Percentiles rank a stretch among this genome's conserved stretches.
phyloP scores from a whole-genome alignment of 2,888 invertebrate genomes.

The Agonopterix alstromeriana region DNA sequence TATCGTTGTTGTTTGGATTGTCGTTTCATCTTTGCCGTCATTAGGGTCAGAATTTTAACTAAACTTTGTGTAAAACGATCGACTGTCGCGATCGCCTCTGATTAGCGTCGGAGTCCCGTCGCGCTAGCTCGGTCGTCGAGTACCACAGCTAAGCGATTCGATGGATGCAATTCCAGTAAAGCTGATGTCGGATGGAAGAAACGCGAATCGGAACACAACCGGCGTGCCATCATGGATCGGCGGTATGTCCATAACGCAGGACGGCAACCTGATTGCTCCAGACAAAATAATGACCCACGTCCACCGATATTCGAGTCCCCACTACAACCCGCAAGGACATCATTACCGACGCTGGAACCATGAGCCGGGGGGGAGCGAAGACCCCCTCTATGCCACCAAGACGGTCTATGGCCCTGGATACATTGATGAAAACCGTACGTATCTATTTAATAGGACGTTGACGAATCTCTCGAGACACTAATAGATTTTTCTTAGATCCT shows the following conservation, averaged over 20 bases:
- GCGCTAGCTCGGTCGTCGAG: slow-evolving; percentile 59
- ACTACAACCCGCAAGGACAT: slow-evolving; percentile 70
- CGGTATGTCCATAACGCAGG: slow-evolving; percentile 73
- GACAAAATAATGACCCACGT: slow-evolving; percentile 72
- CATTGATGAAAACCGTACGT: slow-evolving; percentile 75
- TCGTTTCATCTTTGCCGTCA: slow-evolving; percentile 44
- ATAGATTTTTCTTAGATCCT: slow-evolving; percentile 4
- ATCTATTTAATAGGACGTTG: slow-evolving; percentile 39
- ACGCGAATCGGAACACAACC: slow-evolving; percentile 59
- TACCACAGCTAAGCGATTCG: slow-evolving; percentile 67
- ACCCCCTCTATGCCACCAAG: slow-evolving; percentile 73
- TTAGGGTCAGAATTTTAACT: slow-evolving; percentile 44
- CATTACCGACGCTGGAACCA: slow-evolving; percentile 71
- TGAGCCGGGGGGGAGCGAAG: slow-evolving; percentile 71
- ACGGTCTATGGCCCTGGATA: slow-evolving; percentile 74
- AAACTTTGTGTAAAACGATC: slow-evolving; percentile 46
- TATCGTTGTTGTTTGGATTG: slow-evolving; percentile 54
- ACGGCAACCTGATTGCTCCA: slow-evolving; percentile 70
- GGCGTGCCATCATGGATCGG: slow-evolving; percentile 70
- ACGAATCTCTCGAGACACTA: slow-evolving; percentile 24
- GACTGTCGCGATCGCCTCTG: slow-evolving; percentile 47
- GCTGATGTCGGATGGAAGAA: slow-evolving; percentile 71
- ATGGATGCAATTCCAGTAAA: slow-evolving; percentile 75
- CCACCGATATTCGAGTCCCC: slow-evolving; percentile 69
- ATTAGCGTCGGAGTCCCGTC: slow-evolving; percentile 45